These are phyloP conservation scores for Calosoma granatense DNA, from an alignment of 1,140 invertebrate genomes.

Conservation along the genomic window DNA sequence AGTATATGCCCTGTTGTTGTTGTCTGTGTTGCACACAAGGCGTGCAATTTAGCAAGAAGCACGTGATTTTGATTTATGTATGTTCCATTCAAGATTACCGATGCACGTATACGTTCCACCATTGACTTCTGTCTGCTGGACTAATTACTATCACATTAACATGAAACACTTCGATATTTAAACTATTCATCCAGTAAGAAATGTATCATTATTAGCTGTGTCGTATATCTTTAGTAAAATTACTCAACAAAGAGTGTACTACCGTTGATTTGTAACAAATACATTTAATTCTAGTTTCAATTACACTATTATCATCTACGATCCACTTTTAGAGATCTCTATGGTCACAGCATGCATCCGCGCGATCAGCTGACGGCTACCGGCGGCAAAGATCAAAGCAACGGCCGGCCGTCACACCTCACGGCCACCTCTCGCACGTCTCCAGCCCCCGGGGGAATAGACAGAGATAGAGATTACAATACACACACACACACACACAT, in stretches of 20 bases:
- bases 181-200: no score
- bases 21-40: background rate
- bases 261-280: no score
- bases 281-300: no score
- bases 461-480: background rate
- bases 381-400: constrained; percentile 7
- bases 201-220: no score
- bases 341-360: background rate
- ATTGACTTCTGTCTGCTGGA: background rate
- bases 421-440: background rate
- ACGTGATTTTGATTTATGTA: background rate
- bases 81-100: background rate
- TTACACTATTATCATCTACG: no score
- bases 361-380: constrained; percentile 10
- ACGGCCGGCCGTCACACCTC: constrained; percentile 6
- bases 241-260: no score
- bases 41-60: background rate
- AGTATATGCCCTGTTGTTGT: no score
- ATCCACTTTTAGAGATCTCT: no score
- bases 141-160: no score
- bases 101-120: background rate
- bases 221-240: no score
- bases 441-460: background rate
- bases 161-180: no score
- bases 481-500: background rate